Base-by-base conservation (phyloP, 2,888 invertebrate genomes). In the Chaitophorus viminalis region DNA sequence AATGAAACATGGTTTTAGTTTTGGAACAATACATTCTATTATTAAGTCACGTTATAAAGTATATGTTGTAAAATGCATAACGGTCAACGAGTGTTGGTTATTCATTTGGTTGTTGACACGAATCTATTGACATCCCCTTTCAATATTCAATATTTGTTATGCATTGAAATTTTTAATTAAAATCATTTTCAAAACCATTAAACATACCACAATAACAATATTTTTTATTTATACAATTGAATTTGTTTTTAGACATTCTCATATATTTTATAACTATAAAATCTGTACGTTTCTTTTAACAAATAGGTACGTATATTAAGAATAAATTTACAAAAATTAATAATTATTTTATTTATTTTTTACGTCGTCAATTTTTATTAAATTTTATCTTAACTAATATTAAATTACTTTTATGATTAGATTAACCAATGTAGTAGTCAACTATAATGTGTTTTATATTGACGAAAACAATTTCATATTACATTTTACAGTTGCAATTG, bases 51-150 rank as follows among this genome's bases (percentile, higher is more conserved):
- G 29, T 68, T 68, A n/a, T n/a, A n/a, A 68, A 25, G 60, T 60
- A 60, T 60, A 60, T 21, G 3, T 68, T 68, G 68, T 21, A 68
- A 8, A 60, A 25, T 60, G 78, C 39, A 68, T 72, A 17, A 29
- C 65, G 39, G 79, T 81, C 79, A 81, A 81, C 79, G 79, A 81
- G 36, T 81, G n/a, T 65, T 81, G n/a, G 65, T 65, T 68, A 68
- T 39, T 81, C 29, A 65, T 81, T 81, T 81, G 79, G 79, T 81
- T 81, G 79, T 81, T 81, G 79, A 81, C 79, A 39, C 29, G 39
- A 36, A 39, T 79, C 1, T 65, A 65, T 8, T 33, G 31, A 72
- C 31, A 72, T n/a, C 33, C 29, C 14, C 29, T 68, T 29, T 29
- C 8, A 29, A 78, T 8, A 14, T 29, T 29, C 8, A 29, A 78